Percentiles rank a stretch among this genome's conserved stretches.
phyloP scores from a whole-genome alignment of 2,113 vertebrate genomes.

The Epinephelus fuscoguttatus region DNA sequence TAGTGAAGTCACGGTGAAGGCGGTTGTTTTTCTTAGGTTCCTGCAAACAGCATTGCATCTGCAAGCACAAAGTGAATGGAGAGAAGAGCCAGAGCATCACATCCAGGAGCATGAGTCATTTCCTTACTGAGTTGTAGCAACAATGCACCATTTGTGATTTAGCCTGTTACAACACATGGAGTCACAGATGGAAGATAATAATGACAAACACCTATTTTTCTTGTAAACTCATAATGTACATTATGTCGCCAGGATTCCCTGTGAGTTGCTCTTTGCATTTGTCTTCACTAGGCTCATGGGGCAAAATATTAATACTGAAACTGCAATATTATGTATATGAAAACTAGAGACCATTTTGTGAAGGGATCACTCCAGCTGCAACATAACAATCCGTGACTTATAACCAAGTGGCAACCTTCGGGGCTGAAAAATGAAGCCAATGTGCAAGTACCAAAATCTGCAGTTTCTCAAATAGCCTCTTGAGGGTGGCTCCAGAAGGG shows the following conservation, averaged over 20 bases:
- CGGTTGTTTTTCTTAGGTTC: slow-evolving; percentile 8
- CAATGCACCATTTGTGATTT: slow-evolving; percentile 35
- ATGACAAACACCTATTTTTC: slow-evolving; percentile 11
- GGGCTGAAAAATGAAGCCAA: too few species aligned
- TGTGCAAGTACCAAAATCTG: too few species aligned
- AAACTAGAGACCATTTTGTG: too few species aligned
- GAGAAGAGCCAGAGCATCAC: slow-evolving; percentile 31
- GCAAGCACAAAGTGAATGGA: not conserved
- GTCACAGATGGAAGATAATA: slow-evolving; percentile 45
- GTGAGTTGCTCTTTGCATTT: not conserved
- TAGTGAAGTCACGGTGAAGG: slow-evolving; percentile 5
- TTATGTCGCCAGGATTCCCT: not conserved
- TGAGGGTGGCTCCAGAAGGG: too few species aligned
- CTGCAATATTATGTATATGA: not conserved
- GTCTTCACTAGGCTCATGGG: not conserved
- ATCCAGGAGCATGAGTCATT: slow-evolving; percentile 31
- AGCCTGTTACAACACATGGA: slow-evolving; percentile 22
- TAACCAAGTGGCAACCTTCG: too few species aligned
- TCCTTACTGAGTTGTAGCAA: slow-evolving; percentile 34
- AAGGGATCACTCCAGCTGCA: too few species aligned
- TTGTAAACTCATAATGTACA: slow-evolving; percentile 22
- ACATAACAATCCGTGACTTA: too few species aligned
- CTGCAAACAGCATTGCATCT: not conserved
- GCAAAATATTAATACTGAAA: not conserved
- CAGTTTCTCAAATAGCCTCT: too few species aligned